These are phyloP conservation scores for Bombus picipes DNA, from an alignment of 1,140 invertebrate species.

Conservation along the genomic window DNA sequence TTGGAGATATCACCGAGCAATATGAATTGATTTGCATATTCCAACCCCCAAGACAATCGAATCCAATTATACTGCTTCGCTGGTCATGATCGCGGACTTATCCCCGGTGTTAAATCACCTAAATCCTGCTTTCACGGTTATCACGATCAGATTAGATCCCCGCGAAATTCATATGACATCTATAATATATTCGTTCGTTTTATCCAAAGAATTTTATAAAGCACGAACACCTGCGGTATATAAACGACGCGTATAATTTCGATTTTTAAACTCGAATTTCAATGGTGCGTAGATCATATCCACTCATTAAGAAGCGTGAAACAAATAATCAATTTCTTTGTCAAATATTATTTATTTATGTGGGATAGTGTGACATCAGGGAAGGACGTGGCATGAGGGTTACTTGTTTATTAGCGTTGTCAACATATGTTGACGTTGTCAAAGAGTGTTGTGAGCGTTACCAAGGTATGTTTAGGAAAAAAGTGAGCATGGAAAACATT, in stretches of 20 bases:
- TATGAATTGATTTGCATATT: constrained; percentile 37
- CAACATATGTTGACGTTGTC: too few species aligned
- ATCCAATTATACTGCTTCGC: constrained; percentile 7
- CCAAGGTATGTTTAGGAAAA: too few species aligned
- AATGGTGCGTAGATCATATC: too few species aligned
- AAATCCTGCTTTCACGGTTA: not conserved
- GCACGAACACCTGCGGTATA: not conserved
- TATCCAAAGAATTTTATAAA: not conserved
- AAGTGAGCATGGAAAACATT: too few species aligned
- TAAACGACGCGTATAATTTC: not conserved
- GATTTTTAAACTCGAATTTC: not conserved
- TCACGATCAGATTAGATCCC: not conserved
- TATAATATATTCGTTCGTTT: not conserved
- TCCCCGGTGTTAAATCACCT: not conserved
- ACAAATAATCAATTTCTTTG: too few species aligned
- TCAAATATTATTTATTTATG: too few species aligned
- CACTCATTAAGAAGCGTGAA: too few species aligned
- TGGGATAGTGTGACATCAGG: too few species aligned
- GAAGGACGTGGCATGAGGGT: too few species aligned
- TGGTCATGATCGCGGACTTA: not conserved
- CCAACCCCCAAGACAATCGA: not conserved
- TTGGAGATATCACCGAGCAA: not conserved
- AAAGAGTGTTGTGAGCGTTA: too few species aligned
- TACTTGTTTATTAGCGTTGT: too few species aligned
- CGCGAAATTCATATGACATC: not conserved